phyloP scores from a whole-genome alignment of 2,888 invertebrate genomes.

The Meiosimyza decipiens region DNA sequence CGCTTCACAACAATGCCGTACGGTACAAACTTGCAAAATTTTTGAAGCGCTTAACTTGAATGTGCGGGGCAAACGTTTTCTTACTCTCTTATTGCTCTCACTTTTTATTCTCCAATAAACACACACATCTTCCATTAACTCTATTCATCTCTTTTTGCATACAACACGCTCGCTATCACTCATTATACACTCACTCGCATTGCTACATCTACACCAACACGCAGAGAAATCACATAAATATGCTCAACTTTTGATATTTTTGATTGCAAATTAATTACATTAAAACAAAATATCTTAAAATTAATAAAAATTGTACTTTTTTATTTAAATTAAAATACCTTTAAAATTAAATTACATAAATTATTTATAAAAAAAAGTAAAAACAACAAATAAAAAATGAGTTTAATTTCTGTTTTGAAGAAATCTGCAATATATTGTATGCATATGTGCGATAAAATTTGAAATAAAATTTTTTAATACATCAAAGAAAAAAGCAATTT shows the following conservation, averaged over 20 bases:
- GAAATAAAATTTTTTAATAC: slow-evolving; percentile 33
- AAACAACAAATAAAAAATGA: too few species aligned
- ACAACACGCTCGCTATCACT: slow-evolving; percentile 2
- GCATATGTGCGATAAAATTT: slow-evolving; percentile 34
- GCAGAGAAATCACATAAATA: slow-evolving; percentile 24
- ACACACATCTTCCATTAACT: not conserved
- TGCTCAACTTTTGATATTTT: slow-evolving; percentile 25
- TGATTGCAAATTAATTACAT: too few species aligned
- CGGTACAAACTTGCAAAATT: too few species aligned
- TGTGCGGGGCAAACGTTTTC: not conserved
- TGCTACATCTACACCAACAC: slow-evolving; percentile 2
- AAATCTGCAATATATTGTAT: slow-evolving; percentile 24
- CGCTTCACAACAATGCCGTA: too few species aligned
- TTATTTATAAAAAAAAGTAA: too few species aligned
- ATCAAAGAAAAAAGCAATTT: slow-evolving; percentile 6
- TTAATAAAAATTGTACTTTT: too few species aligned
- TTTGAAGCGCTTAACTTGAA: too few species aligned
- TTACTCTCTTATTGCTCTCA: not conserved
- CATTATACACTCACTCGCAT: not conserved
- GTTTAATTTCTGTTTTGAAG: too few species aligned
- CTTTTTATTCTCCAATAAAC: not conserved
- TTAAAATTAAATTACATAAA: too few species aligned
- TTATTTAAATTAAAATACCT: too few species aligned
- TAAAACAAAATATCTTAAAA: too few species aligned
- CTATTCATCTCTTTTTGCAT: slow-evolving; percentile 15